These are phyloP conservation scores for Ammodytes dubius DNA, from an alignment of 2,113 vertebrate species.

Conservation along the genomic window DNA sequence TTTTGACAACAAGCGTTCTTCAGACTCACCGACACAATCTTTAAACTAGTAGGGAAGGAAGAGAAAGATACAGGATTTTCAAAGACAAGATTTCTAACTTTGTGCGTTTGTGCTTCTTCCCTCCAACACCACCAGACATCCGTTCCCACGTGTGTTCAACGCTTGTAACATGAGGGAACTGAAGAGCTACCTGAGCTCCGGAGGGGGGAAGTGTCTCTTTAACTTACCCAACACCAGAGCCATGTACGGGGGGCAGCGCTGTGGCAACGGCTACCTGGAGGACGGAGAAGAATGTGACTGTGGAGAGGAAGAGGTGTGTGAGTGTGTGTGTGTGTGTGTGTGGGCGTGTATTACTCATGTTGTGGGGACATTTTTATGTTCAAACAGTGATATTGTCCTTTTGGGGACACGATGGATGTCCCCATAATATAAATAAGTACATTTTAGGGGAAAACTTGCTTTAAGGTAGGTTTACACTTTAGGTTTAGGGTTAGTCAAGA, in stretches of 20 bases:
- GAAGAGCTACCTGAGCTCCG: slow-evolving; percentile 91
- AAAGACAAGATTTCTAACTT: neutral
- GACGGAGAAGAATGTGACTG: slow-evolving; percentile 98
- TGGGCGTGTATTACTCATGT: too few species aligned
- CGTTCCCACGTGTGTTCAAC: slow-evolving; percentile 95
- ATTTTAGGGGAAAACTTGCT: too few species aligned
- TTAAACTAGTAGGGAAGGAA: neutral
- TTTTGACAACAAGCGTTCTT: too few species aligned
- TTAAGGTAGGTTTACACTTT: too few species aligned
- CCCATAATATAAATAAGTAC: too few species aligned
- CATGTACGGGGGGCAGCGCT: slow-evolving; percentile 93
- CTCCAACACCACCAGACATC: slow-evolving; percentile 83
- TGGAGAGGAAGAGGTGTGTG: slow-evolving; percentile 91
- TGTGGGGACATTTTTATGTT: too few species aligned
- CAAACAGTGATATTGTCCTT: too few species aligned
- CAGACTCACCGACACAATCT: neutral
- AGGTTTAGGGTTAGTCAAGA: too few species aligned
- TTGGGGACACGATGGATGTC: too few species aligned
- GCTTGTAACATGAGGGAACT: slow-evolving; percentile 92
- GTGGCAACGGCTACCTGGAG: slow-evolving; percentile 98
- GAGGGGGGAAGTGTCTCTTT: slow-evolving; percentile 97
- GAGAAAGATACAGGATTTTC: neutral
- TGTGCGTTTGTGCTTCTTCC: slow-evolving; percentile 6
- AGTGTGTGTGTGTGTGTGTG: too few species aligned
- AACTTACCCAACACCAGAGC: slow-evolving; percentile 93